A percentile compares a stretch with the other conserved stretches of the same genome.
phyloP scores from a whole-genome alignment of 2,888 invertebrate genomes.

The Thymelicus lineola region DNA sequence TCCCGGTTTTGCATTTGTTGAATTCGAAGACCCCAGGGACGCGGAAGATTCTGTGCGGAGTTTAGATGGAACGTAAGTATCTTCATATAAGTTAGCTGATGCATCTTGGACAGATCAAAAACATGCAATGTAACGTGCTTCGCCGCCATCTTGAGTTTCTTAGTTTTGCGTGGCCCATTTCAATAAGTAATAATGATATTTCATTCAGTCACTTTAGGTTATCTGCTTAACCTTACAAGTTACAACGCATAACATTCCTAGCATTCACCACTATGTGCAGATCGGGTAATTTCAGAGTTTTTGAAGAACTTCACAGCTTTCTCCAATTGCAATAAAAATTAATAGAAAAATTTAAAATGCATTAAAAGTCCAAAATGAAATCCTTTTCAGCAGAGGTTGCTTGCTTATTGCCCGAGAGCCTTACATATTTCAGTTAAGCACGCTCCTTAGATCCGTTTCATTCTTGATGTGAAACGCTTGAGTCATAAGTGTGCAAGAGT shows the following conservation, averaged over 20 bases:
- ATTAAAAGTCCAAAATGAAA: too few species aligned
- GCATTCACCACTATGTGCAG: too few species aligned
- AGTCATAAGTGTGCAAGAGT: constrained; percentile 83
- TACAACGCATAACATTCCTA: too few species aligned
- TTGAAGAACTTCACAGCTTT: too few species aligned
- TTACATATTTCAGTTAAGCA: constrained; percentile 51
- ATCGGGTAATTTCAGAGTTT: too few species aligned
- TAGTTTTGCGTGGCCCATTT: constrained; percentile 6
- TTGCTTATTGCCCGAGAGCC: background rate
- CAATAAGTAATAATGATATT: background rate
- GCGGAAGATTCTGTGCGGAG: constrained; percentile 94
- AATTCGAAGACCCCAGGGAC: constrained; percentile 95
- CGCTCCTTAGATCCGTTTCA: constrained; percentile 84
- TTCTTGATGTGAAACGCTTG: constrained; percentile 79
- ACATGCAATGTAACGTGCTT: background rate
- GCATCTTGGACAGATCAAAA: background rate
- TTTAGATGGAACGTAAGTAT: constrained; percentile 88
- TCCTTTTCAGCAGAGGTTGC: too few species aligned
- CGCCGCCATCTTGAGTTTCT: constrained; percentile 23
- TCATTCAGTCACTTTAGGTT: too few species aligned
- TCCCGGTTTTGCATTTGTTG: constrained; percentile 96
- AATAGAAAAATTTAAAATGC: too few species aligned
- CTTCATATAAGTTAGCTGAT: background rate
- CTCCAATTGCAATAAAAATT: too few species aligned
- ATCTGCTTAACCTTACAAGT: too few species aligned